Conservation (phyloP, 2,113 vertebrate species). For the Cyanistes caeruleus region DNA sequence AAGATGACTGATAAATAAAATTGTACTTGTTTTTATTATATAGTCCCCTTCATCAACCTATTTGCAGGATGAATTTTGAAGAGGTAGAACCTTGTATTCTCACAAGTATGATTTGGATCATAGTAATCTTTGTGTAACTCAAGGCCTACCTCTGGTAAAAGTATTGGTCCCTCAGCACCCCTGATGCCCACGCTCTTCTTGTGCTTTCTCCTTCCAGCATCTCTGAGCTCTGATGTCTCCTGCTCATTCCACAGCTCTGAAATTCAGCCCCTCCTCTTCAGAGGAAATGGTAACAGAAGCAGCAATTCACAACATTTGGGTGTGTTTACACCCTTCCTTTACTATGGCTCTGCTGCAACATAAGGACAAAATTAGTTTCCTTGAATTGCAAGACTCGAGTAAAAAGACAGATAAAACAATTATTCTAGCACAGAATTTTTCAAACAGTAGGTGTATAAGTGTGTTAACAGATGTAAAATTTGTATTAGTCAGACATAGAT, state of each 20-base stretch:
- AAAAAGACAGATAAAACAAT: neutral
- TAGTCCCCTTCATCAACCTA: neutral
- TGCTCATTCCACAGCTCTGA: neutral
- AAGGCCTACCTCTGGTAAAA: neutral
- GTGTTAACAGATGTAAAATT: neutral
- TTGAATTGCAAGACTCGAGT: neutral
- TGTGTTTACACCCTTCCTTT: neutral
- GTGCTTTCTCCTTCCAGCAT: neutral
- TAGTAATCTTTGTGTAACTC: neutral
- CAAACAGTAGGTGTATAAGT: neutral
- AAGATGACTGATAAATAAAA: neutral
- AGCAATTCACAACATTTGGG: neutral
- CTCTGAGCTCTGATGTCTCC: neutral
- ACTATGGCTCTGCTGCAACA: neutral
- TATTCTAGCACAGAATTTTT: neutral
- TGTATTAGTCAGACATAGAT: neutral
- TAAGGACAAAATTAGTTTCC: neutral
- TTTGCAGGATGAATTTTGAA: neutral
- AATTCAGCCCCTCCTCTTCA: neutral
- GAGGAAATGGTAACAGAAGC: neutral
- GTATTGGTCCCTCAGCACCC: neutral
- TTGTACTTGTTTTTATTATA: neutral
- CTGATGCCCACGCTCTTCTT: neutral
- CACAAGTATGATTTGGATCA: accelerated
- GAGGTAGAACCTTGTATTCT: neutral